Conservation (phyloP, 2,797 vertebrate genomes). For the Gymnothorax reevesii region DNA sequence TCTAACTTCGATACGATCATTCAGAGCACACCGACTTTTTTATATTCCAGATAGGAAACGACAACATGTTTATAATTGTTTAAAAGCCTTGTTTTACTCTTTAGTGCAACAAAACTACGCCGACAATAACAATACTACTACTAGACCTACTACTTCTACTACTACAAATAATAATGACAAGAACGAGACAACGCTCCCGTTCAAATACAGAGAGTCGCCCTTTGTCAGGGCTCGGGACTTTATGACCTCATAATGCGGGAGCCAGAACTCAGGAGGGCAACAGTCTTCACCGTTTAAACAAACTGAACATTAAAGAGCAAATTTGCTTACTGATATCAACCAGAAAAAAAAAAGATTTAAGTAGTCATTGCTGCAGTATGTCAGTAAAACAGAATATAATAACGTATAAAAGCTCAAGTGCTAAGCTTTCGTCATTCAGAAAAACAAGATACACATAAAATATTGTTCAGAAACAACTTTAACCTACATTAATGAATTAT, state of each 20-base stretch:
- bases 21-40: neutral
- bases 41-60: neutral
- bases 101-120: neutral
- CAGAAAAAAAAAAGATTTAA: too few relatives aligned
- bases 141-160: too few relatives aligned
- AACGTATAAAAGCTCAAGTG: neutral
- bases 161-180: constrained; percentile 64
- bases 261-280: constrained; percentile 46
- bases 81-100: neutral
- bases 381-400: neutral
- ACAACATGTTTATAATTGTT: neutral
- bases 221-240: constrained; percentile 71
- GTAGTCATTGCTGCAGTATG: neutral
- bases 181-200: constrained; percentile 73
- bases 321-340: too few relatives aligned
- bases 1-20: neutral
- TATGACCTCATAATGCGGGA: constrained; percentile 70
- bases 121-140: neutral
- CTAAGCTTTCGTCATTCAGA: constrained; percentile 51
- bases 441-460: constrained; percentile 55
- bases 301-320: too few relatives aligned
- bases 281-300: neutral
- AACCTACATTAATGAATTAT: constrained; percentile 66
- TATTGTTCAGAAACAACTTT: constrained; percentile 56
- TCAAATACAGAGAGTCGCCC: constrained; percentile 60